Conservation (phyloP, 2,888 invertebrate species). For the Poecilus cupreus region DNA sequence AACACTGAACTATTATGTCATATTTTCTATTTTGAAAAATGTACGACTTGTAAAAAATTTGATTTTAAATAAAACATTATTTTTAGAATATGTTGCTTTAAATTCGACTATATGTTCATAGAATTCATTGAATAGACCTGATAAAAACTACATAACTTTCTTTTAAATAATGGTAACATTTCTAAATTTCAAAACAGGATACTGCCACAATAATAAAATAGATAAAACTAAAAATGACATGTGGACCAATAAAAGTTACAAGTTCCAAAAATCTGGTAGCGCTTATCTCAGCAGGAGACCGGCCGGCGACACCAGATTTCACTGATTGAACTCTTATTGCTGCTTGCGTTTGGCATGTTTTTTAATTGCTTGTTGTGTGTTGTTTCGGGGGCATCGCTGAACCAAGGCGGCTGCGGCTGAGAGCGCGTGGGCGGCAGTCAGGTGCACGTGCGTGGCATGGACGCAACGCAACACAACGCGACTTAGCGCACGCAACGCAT, state of each 20-base stretch:
- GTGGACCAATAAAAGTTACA: neutral
- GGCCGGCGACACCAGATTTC: neutral
- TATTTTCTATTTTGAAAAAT: no score
- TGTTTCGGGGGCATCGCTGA: conserved; percentile 26
- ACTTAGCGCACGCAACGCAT: no score
- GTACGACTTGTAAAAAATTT: no score
- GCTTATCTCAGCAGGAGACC: neutral
- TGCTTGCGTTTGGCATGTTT: neutral
- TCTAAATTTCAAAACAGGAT: neutral
- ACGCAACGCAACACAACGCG: neutral
- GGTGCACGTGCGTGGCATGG: conserved; percentile 24
- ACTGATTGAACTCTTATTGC: neutral
- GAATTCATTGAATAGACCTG: no score
- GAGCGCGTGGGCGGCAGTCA: conserved; percentile 7
- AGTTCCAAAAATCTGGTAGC: neutral
- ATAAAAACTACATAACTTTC: no score
- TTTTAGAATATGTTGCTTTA: no score
- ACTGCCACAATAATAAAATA: neutral
- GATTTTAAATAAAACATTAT: no score
- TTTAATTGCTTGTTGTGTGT: conserved; percentile 11
- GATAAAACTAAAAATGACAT: neutral
- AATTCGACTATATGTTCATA: no score
- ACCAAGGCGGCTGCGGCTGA: neutral
- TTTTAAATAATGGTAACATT: neutral
- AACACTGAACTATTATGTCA: no score